Conservation (phyloP, 1,140 invertebrate species). For the Cydia fagiglandana region DNA sequence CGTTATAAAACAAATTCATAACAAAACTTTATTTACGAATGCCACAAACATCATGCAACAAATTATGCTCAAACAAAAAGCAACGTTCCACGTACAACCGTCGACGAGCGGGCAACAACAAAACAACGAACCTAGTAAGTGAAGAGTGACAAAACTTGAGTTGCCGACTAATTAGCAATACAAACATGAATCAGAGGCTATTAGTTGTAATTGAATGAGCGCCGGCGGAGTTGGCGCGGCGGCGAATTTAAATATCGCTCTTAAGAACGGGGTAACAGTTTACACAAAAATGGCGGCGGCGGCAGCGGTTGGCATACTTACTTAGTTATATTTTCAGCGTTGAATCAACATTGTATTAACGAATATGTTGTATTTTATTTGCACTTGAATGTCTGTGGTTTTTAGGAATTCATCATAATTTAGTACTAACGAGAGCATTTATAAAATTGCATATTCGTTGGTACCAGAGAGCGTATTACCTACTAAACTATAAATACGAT, state of each 20-base stretch:
- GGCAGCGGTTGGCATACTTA: constrained; percentile 4
- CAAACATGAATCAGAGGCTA: constrained; percentile 79
- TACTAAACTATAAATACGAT: too few relatives aligned
- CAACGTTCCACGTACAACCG: constrained; percentile 51
- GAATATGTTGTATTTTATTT: constrained; percentile 4
- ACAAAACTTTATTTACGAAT: constrained; percentile 37
- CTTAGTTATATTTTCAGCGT: constrained; percentile 11
- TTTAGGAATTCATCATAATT: background rate
- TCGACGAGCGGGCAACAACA: constrained; percentile 63
- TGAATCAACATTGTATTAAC: constrained; percentile 3
- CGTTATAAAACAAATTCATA: constrained; percentile 36
- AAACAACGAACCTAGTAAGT: constrained; percentile 61
- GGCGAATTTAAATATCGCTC: constrained; percentile 75
- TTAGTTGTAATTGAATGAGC: constrained; percentile 79
- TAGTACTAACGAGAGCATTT: background rate
- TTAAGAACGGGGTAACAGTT: constrained; percentile 54
- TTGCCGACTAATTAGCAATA: constrained; percentile 76
- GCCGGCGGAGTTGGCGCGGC: constrained; percentile 64
- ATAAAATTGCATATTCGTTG: too few relatives aligned
- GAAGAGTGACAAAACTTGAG: constrained; percentile 77
- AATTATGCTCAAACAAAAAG: constrained; percentile 58
- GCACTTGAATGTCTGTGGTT: background rate
- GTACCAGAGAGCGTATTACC: too few relatives aligned
- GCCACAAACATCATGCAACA: constrained; percentile 45
- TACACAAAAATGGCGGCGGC: constrained; percentile 35